Evolutionary conservation across 2,888 invertebrate genomes (phyloP), one percentile per base, ranked within the genome.

Genomic region (Vannuccia rotundouncinata): DNA sequence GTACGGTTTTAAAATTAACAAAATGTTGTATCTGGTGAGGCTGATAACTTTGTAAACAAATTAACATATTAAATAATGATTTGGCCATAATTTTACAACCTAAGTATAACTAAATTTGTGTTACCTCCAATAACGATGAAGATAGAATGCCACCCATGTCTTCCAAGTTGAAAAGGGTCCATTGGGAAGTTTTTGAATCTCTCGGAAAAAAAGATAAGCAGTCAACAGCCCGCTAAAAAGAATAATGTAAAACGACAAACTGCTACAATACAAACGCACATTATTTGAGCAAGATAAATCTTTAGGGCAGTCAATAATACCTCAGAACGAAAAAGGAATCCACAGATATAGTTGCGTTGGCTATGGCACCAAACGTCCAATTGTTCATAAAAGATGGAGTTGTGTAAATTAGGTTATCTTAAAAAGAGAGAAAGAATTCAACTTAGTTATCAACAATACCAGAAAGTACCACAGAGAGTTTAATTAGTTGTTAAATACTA

Each of bases 261-360:
- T 45, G 28, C 59, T 80, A 13, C 31, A 60, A 79, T 13, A 30
- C 27, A 27, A 30, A n/a, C 0, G 79, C 81, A 75, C 79, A 79
- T 83, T 17, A 45, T 17, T 45, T 17, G n/a, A n/a, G n/a, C n/a
- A n/a, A n/a, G n/a, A n/a, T n/a, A n/a, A n/a, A n/a, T n/a, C n/a
- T n/a, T n/a, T n/a, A n/a, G n/a, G n/a, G n/a, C n/a, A n/a, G n/a
- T n/a, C n/a, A n/a, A n/a, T n/a, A 17, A 2, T 22, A 87, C 86
- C 86, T 86, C 13, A 87, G 81, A 5, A 84, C 75, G 79, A 87
- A 87, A 82, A 87, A 87, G 0, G 85, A 83, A 78, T 87, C 87
- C 0, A 87, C 86, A 45, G 86, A 85, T 0, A 86, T 83, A 1
- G 84, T 83, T 0, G 84, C 86, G 82, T 87, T 86, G 10, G 82